Evolutionary conservation across 2,113 vertebrate genomes (phyloP).

Genomic region (Anseranas semipalmata): DNA sequence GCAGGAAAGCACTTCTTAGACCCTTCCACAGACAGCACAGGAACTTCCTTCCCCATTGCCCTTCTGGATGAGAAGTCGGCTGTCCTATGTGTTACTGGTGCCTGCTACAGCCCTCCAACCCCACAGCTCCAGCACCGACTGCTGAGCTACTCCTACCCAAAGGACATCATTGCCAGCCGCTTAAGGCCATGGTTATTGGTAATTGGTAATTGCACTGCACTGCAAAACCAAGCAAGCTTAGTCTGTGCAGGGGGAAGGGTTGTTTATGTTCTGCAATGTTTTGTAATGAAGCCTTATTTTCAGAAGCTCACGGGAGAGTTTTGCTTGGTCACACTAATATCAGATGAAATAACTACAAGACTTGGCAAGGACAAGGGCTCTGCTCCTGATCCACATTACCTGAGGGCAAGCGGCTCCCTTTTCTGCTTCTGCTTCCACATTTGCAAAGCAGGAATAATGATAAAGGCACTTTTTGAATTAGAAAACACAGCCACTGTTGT

Average conservation of each 20-base stretch:
- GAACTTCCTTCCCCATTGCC: neutral
- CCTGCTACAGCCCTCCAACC: neutral
- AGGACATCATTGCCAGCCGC: neutral
- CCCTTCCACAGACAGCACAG: neutral
- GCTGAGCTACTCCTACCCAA: neutral
- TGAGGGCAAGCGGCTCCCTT: neutral
- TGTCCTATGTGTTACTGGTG: neutral
- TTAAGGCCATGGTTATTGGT: neutral
- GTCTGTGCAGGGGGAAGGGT: neutral
- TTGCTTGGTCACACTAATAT: neutral
- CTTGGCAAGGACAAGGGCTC: neutral
- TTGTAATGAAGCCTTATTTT: neutral
- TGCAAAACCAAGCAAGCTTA: neutral
- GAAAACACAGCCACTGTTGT: conserved; percentile 46
- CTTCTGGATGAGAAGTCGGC: neutral
- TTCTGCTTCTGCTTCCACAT: neutral
- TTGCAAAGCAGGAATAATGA: neutral
- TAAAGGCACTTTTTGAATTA: conserved; percentile 1
- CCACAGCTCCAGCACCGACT: neutral
- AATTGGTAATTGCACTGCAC: neutral
- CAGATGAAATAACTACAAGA: neutral
- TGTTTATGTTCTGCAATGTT: neutral
- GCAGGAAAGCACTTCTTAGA: neutral
- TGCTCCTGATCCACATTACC: neutral
- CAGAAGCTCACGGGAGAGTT: neutral